phyloP scores from a whole-genome alignment of 2,888 invertebrate genomes.

The Epinotia ramella region DNA sequence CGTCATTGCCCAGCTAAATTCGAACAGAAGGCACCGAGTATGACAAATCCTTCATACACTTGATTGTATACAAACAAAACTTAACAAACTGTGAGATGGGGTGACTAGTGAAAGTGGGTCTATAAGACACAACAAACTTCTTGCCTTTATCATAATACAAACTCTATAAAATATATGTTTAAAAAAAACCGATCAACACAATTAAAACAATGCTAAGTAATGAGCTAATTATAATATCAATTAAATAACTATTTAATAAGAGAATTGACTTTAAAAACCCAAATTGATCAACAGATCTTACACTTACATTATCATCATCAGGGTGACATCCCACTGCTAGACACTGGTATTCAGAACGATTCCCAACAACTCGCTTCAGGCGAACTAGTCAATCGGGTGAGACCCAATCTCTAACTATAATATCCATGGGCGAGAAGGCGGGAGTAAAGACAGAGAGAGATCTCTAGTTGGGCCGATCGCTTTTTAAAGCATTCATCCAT shows the following conservation, averaged over 20 bases:
- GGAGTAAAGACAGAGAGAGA: too few species aligned
- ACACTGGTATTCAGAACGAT: too few species aligned
- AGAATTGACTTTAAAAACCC: background rate
- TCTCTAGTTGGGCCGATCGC: too few species aligned
- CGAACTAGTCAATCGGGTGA: too few species aligned
- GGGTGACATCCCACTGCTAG: too few species aligned
- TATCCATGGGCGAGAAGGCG: too few species aligned
- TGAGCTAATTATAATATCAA: background rate
- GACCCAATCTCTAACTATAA: too few species aligned
- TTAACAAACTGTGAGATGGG: conserved; percentile 33
- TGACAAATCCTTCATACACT: background rate
- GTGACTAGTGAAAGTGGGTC: conserved; percentile 26
- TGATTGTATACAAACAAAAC: conserved; percentile 27
- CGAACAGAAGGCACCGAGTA: background rate
- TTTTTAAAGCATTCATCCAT: too few species aligned
- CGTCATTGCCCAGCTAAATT: background rate
- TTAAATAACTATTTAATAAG: background rate
- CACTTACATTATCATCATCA: too few species aligned
- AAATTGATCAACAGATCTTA: background rate
- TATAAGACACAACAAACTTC: conserved; percentile 4
- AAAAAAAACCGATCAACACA: background rate
- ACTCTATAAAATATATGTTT: background rate
- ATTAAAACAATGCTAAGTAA: background rate
- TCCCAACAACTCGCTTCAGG: too few species aligned
- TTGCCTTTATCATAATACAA: conserved; percentile 5